Percentiles rank a stretch among this genome's conserved stretches.
Evolutionary conservation across 2,113 vertebrate species (phyloP).

Genomic region (Erythrolamprus reginae): DNA sequence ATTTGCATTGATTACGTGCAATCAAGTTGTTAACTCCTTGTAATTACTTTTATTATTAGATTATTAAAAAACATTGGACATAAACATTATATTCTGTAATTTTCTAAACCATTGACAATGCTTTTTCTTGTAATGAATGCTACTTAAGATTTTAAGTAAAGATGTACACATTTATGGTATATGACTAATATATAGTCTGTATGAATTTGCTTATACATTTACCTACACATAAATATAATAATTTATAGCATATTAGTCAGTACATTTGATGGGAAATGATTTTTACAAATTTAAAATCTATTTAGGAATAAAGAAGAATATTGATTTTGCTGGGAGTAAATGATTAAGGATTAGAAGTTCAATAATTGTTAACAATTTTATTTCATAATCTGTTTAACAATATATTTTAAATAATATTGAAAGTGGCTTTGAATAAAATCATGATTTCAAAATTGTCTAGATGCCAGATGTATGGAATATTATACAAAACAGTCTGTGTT

Average conservation of each 20-base stretch:
- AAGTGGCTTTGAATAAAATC: not conserved
- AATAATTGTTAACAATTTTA: not conserved
- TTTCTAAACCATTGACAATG: not conserved
- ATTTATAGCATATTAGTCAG: not conserved
- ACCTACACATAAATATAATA: not conserved
- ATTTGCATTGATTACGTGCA: slow-evolving; percentile 20
- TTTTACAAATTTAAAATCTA: not conserved
- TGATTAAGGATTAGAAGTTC: not conserved
- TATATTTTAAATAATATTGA: not conserved
- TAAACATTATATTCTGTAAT: not conserved
- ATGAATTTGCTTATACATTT: not conserved
- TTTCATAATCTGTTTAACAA: not conserved
- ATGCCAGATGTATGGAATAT: not conserved
- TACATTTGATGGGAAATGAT: not conserved
- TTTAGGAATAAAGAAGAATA: not conserved
- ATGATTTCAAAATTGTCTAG: slow-evolving; percentile 11
- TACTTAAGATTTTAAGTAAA: not conserved
- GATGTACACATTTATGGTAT: not conserved
- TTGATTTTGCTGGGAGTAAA: not conserved
- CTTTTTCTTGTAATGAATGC: not conserved
- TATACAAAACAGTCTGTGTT: not conserved
- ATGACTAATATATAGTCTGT: not conserved
- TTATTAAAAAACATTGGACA: not conserved
- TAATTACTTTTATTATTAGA: not conserved
- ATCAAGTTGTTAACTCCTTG: not conserved